These are phyloP conservation scores for Catharus fuscescens DNA, from an alignment of 2,113 vertebrate genomes.

Conservation along the genomic window DNA sequence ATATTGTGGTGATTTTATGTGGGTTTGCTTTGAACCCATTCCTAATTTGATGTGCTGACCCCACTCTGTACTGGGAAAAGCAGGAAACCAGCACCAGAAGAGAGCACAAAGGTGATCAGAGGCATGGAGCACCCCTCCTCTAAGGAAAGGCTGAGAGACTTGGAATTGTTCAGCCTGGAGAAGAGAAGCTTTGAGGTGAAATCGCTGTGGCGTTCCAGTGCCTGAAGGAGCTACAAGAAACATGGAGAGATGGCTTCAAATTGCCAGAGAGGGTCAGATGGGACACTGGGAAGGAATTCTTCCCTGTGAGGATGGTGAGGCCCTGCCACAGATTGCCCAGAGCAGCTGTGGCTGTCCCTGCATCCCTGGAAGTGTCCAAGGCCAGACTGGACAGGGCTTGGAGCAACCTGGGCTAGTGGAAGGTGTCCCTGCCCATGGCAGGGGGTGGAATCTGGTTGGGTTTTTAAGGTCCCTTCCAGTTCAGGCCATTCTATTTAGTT, in stretches of 20 bases:
- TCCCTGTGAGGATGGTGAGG: accelerated
- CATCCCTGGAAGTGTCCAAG: not conserved
- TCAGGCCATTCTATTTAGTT: not conserved
- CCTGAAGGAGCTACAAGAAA: not conserved
- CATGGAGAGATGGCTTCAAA: not conserved
- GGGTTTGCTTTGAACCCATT: not conserved
- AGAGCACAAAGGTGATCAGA: not conserved
- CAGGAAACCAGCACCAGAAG: not conserved
- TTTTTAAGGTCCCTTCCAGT: not conserved
- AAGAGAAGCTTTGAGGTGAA: accelerated
- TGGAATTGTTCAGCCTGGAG: not conserved
- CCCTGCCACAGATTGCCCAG: not conserved
- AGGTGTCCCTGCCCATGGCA: not conserved
- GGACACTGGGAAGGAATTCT: not conserved
- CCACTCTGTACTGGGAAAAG: not conserved
- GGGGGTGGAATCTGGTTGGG: not conserved
- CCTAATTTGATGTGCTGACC: not conserved
- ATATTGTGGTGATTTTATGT: not conserved
- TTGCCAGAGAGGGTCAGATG: not conserved
- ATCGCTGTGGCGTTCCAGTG: not conserved
- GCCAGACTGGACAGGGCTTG: accelerated
- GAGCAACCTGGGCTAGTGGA: accelerated
- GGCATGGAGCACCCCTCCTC: not conserved
- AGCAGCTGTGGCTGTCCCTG: not conserved
- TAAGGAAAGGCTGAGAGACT: not conserved